Percentiles rank a stretch among this genome's conserved stretches.
Evolutionary conservation across 1,140 invertebrate genomes (phyloP).

Genomic region (Euwallacea similis): DNA sequence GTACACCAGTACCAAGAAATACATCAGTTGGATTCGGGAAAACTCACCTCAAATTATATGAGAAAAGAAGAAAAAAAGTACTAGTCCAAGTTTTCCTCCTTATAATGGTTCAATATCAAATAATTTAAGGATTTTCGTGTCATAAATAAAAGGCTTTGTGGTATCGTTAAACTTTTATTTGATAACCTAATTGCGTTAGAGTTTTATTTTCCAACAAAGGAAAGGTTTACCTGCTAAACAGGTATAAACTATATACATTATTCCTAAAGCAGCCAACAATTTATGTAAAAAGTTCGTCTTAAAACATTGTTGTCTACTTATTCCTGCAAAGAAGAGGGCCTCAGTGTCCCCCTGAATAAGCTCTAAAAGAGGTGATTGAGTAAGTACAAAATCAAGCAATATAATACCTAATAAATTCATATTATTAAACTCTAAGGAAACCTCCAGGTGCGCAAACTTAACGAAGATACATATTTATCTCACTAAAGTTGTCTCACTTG

Average conservation of each 20-base stretch:
- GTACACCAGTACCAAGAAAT: slow-evolving; percentile 69
- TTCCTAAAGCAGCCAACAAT: no score
- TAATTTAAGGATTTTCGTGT: not conserved
- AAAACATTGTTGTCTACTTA: no score
- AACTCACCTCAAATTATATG: slow-evolving; percentile 61
- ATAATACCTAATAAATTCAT: no score
- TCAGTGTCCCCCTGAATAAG: no score
- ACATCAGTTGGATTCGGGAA: slow-evolving; percentile 67
- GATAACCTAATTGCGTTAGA: no score
- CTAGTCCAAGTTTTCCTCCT: not conserved
- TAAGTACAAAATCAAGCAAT: no score
- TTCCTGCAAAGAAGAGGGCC: no score
- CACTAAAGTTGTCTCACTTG: slow-evolving; percentile 37
- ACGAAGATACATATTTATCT: slow-evolving; percentile 36
- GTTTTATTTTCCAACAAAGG: no score
- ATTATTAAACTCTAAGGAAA: not conserved
- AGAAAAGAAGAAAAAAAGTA: not conserved
- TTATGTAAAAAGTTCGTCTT: no score
- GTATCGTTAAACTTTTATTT: not conserved
- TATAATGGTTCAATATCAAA: not conserved
- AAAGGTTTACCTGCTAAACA: no score
- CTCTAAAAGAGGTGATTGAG: no score
- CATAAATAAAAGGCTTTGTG: not conserved
- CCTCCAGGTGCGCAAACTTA: slow-evolving; percentile 10
- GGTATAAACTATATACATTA: no score